Base-by-base conservation (phyloP, 2,888 invertebrate genomes). In the Drosophila rellima region DNA sequence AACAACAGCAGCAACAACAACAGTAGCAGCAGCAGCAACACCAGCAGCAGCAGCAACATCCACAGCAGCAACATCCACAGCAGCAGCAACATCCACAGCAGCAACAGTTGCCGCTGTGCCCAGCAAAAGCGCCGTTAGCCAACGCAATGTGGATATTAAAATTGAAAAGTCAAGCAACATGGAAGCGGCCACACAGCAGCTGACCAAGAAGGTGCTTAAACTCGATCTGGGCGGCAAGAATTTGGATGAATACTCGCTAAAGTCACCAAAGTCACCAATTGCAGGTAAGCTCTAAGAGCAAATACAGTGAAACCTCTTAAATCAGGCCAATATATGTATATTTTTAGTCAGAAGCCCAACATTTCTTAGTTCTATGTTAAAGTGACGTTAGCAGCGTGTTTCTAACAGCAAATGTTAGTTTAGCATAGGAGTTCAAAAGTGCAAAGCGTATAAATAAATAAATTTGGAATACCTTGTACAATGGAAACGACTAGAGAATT, bases 121-220 rank as follows among this genome's bases (percentile, higher is more conserved):
- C 66, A 78, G 78, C 31, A 91, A 82, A 82, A 94, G 94, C 77
- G 95, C 94, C 26, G 93, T 95, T 50, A 94, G 94, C 75, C 95
- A 95, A 82, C 94, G 94, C 70, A 94, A 94, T 44, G 94, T 95
- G 51, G 95, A 95, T 79, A 93, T 94, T 47, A 92, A 93, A 89
- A 94, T 94, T 64, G 93, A 94, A 42, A 91, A 84, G 52, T 90
- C 88, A 13, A 93, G 94, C 52, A 78, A 88, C 61, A 79, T 80
- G 72, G 88, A 90, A 23, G 65, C 62, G 1, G 80, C 88, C 54
- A 89, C 86, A 51, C 80, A 90, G 55, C 90, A 92, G 63, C 70
- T 92, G 39, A 87, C 90, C 33, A 92, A 91, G 65, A 91, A 91
- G 72, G 89, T 91, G 5, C 82, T 93, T 11, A 92, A 92, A 70